Evolutionary conservation across 2,888 invertebrate genomes (phyloP).

Genomic region (Eupelmus urozonus): DNA sequence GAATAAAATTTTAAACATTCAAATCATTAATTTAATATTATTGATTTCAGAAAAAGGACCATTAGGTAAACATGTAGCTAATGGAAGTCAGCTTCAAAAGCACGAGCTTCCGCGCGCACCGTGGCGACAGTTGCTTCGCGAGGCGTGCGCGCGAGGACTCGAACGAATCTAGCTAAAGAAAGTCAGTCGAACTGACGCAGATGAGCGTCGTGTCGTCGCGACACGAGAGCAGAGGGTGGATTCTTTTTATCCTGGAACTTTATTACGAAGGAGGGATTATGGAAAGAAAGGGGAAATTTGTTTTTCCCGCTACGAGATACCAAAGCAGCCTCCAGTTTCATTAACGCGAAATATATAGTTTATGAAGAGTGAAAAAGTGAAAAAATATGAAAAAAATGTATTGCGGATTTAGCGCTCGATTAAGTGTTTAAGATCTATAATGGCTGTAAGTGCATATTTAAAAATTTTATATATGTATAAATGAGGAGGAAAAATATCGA

Average conservation of each 20-base stretch:
- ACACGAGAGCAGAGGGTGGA: constrained; percentile 7
- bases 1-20: too few species aligned
- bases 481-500: constrained; percentile 22
- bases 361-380: constrained; percentile 33
- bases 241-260: constrained; percentile 47
- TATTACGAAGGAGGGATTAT: constrained; percentile 21
- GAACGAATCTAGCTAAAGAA: background rate
- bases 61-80: constrained; percentile 38
- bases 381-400: background rate
- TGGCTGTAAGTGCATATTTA: constrained; percentile 52
- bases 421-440: constrained; percentile 53
- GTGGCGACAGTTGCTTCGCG: background rate
- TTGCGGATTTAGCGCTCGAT: constrained; percentile 41
- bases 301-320: constrained; percentile 18
- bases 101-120: constrained; percentile 35
- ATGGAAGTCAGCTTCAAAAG: constrained; percentile 44
- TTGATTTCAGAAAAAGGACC: constrained; percentile 67
- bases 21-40: constrained; percentile 7
- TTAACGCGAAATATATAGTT: constrained; percentile 58
- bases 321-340: constrained; percentile 57
- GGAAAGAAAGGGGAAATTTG: constrained; percentile 1
- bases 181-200: constrained; percentile 46
- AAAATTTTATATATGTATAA: constrained; percentile 58
- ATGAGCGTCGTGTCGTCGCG: background rate
- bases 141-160: background rate